Evolutionary conservation across 2,888 invertebrate species (phyloP).

Genomic region (Timema cristinae): DNA sequence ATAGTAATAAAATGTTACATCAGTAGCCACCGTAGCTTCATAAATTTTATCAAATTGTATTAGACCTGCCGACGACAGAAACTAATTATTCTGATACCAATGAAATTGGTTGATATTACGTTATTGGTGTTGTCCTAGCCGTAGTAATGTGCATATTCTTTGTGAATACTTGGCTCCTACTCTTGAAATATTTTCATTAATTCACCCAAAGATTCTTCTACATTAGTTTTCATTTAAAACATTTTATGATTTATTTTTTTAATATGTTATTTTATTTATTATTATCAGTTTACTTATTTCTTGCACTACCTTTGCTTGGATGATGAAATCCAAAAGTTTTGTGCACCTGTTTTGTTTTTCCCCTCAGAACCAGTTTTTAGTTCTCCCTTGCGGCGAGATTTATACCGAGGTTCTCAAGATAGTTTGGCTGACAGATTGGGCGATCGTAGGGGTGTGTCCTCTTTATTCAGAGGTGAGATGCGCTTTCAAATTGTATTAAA

Average conservation of each 20-base stretch:
- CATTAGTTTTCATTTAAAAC: too few species aligned
- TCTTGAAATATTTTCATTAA: not conserved
- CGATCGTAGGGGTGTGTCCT: constrained; percentile 28
- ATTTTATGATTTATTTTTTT: not conserved
- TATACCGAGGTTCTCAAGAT: constrained; percentile 89
- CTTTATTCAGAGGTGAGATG: constrained; percentile 57
- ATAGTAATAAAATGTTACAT: too few species aligned
- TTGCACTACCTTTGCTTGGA: too few species aligned
- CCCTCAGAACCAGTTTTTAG: constrained; percentile 31
- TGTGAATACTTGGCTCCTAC: not conserved
- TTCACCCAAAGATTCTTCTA: too few species aligned
- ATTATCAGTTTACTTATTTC: too few species aligned
- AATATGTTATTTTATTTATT: constrained; percentile 11
- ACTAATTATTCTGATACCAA: too few species aligned
- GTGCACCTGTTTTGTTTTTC: constrained; percentile 20
- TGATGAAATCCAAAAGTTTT: too few species aligned
- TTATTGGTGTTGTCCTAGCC: not conserved
- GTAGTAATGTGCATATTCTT: constrained; percentile 8
- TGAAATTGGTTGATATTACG: too few species aligned
- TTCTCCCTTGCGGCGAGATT: constrained; percentile 73
- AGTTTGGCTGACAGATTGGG: constrained; percentile 60
- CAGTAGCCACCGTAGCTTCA: too few species aligned
- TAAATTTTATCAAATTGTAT: too few species aligned
- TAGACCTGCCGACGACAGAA: too few species aligned
- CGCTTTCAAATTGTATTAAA: too few species aligned